Conservation (phyloP, 1,140 invertebrate genomes). For the Drosophila prosaltans region DNA sequence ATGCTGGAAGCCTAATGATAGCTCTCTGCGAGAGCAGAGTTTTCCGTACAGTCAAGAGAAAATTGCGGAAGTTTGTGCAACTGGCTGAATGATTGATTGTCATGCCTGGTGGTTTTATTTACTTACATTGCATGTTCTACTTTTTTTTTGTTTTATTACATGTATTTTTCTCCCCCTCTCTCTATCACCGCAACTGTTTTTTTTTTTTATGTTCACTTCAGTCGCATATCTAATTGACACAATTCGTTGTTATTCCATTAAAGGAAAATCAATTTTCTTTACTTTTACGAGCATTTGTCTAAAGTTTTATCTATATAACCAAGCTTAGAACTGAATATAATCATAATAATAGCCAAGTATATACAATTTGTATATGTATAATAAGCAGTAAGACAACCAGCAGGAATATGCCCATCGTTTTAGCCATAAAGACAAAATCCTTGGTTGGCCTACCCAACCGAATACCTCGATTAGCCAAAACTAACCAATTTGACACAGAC, state of each 20-base stretch:
- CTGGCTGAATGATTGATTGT: constrained; percentile 75
- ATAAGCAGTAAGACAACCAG: constrained; percentile 32
- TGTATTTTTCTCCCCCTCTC: constrained; percentile 24
- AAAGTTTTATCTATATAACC: not conserved
- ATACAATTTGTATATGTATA: not conserved
- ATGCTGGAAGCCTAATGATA: constrained; percentile 65
- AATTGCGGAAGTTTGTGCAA: constrained; percentile 70
- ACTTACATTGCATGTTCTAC: constrained; percentile 58
- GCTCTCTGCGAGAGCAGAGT: constrained; percentile 27
- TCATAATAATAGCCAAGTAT: not conserved
- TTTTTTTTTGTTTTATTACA: constrained; percentile 22
- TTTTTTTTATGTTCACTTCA: not conserved
- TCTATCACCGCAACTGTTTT: constrained; percentile 2
- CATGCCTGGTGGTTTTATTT: constrained; percentile 65
- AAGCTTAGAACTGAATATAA: not conserved
- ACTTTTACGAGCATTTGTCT: too few relatives aligned
- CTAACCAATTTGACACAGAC: constrained; percentile 67
- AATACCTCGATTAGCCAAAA: constrained; percentile 77
- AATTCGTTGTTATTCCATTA: constrained; percentile 1
- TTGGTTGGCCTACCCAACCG: constrained; percentile 46
- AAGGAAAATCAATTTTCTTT: constrained; percentile 5
- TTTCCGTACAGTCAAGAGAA: constrained; percentile 29
- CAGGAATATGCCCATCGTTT: constrained; percentile 44
- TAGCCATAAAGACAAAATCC: constrained; percentile 61
- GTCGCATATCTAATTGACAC: constrained; percentile 6